Conservation (phyloP, 53 echinoderm and acorn worm species). For the Luidia sarsii region DNA sequence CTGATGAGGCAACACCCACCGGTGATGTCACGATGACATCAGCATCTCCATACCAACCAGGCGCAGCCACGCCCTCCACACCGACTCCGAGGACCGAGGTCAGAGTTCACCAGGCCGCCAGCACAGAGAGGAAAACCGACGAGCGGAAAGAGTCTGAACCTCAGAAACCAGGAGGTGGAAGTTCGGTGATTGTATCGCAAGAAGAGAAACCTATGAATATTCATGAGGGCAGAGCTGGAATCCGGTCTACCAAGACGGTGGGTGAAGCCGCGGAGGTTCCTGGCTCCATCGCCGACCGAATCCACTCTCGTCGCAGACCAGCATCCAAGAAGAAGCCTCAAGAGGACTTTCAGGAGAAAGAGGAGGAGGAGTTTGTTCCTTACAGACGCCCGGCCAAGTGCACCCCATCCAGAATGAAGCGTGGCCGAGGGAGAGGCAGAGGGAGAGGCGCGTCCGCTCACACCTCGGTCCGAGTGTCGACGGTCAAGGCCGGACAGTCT, state of each 20-base stretch:
- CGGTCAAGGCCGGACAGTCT: not conserved
- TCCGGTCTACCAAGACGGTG: no score
- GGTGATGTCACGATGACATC: no score
- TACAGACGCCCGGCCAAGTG: conserved; percentile 24
- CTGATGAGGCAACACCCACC: no score
- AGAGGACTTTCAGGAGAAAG: not conserved
- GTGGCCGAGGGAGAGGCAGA: not conserved
- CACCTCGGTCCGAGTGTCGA: not conserved
- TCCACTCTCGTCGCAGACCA: conserved; percentile 29
- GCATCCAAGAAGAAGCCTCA: conserved; percentile 2
- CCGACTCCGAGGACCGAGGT: conserved; percentile 9
- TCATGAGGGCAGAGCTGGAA: no score
- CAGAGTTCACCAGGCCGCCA: not conserved
- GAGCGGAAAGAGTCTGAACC: not conserved
- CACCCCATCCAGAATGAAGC: not conserved
- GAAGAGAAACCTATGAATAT: no score
- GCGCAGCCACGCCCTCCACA: no score
- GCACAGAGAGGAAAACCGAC: not conserved
- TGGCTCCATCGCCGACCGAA: conserved; percentile 33
- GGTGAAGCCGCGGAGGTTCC: not conserved
- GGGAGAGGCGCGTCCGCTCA: not conserved
- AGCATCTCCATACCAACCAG: no score
- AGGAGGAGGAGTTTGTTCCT: conserved; percentile 29
- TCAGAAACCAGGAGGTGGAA: not conserved
- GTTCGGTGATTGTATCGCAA: conserved; percentile 3